Base-by-base conservation (phyloP, 2,113 vertebrate species). In the Acanthochromis polyacanthus region DNA sequence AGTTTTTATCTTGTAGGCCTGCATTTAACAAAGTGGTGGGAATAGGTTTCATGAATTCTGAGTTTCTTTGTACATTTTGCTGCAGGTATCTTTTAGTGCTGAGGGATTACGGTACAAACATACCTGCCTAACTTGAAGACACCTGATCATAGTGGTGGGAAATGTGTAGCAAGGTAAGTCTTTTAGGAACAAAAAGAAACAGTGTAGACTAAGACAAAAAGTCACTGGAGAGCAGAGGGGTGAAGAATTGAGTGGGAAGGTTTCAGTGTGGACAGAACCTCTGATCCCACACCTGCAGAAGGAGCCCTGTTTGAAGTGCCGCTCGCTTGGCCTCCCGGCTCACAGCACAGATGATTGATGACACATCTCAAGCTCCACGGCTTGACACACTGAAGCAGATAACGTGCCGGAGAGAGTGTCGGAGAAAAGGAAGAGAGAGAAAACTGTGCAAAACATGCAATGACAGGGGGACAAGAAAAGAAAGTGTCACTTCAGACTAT, bases 331-430 rank as follows among this genome's bases (percentile, higher is more conserved):
- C 66, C 76, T 83, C 72, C 46, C 55, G 12, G 62, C 84, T 93
- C 87, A 86, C 91, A 92, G 91, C 87, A 81, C 91, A 92, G 92
- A 90, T 80, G 91, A 93, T 55, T 81, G 90, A 88, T 92, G 91
- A 93, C 81, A 92, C 88, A 91, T 86, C 71, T 50, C 55, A 1
- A 75, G 69, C 83, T 64, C 75, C 20, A 30, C 58, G 28, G 78
- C 71, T 83, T 83, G 66, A 60, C 82, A 87, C 81, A 74, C 75
- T 38, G 64, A 81, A 73, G 67, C 65, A 76, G 78, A 90, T 74
- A 78, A 38, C 19, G 71, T 60, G 82, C 81, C 71, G 53, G 69
- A 73, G 74, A 73, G 78, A 79, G 85, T 87, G 86, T 91, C 78
- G 60, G 56, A 66, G 65, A 60, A 36, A 36, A 71, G 55, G 67